phyloP scores from a whole-genome alignment of 2,797 vertebrate species.

The Eulemur albifrons region DNA sequence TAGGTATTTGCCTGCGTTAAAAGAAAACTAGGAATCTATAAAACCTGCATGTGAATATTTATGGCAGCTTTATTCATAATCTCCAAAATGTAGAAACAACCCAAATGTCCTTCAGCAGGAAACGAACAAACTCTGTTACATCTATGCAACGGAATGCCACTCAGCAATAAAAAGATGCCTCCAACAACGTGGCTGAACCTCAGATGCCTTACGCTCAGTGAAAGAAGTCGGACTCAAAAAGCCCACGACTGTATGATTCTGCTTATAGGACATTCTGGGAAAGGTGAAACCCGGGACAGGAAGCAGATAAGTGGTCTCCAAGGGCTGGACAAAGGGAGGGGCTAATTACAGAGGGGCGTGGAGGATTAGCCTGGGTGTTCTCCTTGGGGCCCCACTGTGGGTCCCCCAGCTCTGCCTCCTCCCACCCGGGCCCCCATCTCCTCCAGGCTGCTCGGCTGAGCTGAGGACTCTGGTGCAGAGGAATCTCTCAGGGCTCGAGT shows the following conservation, averaged over 20 bases:
- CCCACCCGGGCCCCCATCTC: not conserved
- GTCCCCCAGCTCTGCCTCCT: too few relatives aligned
- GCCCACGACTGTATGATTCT: not conserved
- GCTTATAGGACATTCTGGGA: not conserved
- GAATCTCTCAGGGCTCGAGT: not conserved
- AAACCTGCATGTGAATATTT: conserved; percentile 57
- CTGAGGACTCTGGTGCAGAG: not conserved
- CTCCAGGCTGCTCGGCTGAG: not conserved
- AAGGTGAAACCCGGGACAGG: not conserved
- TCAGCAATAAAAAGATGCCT: not conserved
- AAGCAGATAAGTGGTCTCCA: not conserved
- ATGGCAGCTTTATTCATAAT: conserved; percentile 42
- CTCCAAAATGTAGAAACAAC: conserved; percentile 5
- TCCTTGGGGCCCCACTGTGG: not conserved
- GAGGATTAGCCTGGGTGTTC: not conserved
- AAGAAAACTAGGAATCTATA: conserved; percentile 53
- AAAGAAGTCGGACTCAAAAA: not conserved
- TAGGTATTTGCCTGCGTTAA: conserved; percentile 31
- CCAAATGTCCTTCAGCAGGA: conserved; percentile 27
- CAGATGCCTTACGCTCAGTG: not conserved
- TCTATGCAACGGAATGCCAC: not conserved
- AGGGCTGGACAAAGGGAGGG: too few relatives aligned
- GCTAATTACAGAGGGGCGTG: not conserved
- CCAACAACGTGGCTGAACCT: not conserved
- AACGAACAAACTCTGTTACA: not conserved